A percentile compares a stretch with the other conserved stretches of the same genome.
phyloP scores from a whole-genome alignment of 1,140 invertebrate species.

The Trichonephila clavata region DNA sequence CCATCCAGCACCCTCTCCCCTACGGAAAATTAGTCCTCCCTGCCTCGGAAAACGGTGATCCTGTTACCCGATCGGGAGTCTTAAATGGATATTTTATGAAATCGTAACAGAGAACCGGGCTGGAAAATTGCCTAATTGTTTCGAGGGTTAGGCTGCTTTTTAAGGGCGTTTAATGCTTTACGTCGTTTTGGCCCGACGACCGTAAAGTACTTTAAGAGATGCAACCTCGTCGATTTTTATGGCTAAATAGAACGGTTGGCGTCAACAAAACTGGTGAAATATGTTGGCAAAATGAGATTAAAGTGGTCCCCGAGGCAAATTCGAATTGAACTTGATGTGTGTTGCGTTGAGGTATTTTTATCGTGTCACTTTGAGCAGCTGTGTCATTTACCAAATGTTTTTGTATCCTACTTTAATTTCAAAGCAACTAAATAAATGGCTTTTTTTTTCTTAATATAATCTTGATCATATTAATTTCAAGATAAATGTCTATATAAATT shows the following conservation, averaged over 20 bases:
- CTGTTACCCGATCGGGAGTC: neutral
- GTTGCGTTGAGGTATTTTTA: too few relatives aligned
- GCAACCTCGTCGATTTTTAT: neutral
- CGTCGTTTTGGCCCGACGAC: neutral
- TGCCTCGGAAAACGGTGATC: neutral
- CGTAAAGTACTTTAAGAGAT: neutral
- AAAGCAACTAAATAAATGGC: too few relatives aligned
- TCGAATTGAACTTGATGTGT: too few relatives aligned
- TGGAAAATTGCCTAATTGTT: slow-evolving; percentile 33
- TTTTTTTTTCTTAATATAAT: too few relatives aligned
- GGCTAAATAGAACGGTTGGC: neutral
- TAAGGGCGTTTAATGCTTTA: neutral
- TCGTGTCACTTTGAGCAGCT: too few relatives aligned
- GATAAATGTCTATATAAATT: too few relatives aligned
- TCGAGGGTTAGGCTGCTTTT: slow-evolving; percentile 16
- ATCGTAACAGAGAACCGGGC: neutral
- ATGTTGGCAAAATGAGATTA: neutral
- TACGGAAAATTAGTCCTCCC: slow-evolving; percentile 38
- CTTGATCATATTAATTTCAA: too few relatives aligned
- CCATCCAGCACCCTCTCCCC: neutral
- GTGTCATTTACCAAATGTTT: too few relatives aligned
- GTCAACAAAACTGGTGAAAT: slow-evolving; percentile 16
- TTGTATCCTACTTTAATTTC: too few relatives aligned
- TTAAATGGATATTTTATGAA: neutral
- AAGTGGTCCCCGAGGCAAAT: neutral